These are phyloP conservation scores for Ips nitidus DNA, from an alignment of 1,140 invertebrate genomes.

Conservation along the genomic window DNA sequence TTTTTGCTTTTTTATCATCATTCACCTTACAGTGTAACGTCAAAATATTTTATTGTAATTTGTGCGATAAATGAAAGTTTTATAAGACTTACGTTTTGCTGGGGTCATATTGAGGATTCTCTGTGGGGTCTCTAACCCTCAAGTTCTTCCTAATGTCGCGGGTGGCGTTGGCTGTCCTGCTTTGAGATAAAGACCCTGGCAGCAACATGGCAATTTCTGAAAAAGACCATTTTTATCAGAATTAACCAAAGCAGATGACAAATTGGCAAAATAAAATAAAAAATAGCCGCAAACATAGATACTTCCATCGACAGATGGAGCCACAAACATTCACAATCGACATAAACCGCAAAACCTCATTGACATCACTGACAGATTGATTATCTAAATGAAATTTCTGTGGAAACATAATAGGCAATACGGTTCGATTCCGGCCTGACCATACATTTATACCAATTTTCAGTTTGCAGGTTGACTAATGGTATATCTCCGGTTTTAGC, in stretches of 20 bases:
- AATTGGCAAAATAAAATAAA: background rate
- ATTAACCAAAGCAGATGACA: background rate
- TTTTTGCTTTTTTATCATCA: too few species aligned
- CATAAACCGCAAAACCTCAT: too few species aligned
- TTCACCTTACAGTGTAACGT: too few species aligned
- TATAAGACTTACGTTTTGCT: constrained; percentile 72
- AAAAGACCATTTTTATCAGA: constrained; percentile 43
- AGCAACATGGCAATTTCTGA: constrained; percentile 81
- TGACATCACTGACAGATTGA: background rate
- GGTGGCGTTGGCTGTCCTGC: constrained; percentile 69
- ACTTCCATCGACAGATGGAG: background rate
- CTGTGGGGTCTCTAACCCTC: constrained; percentile 70
- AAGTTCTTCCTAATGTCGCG: constrained; percentile 75
- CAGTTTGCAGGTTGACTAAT: background rate
- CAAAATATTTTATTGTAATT: too few species aligned
- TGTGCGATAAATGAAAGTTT: too few species aligned
- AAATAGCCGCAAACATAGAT: background rate
- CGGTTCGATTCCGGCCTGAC: background rate
- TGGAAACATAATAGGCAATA: background rate
- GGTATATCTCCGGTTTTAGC: background rate
- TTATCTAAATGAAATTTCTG: constrained; percentile 12
- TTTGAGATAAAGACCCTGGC: constrained; percentile 69
- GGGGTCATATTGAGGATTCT: constrained; percentile 69
- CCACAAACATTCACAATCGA: background rate
- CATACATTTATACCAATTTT: constrained; percentile 10